These are phyloP conservation scores for Lycocerus yunnanus DNA, from an alignment of 2,888 invertebrate genomes.

Conservation along the genomic window DNA sequence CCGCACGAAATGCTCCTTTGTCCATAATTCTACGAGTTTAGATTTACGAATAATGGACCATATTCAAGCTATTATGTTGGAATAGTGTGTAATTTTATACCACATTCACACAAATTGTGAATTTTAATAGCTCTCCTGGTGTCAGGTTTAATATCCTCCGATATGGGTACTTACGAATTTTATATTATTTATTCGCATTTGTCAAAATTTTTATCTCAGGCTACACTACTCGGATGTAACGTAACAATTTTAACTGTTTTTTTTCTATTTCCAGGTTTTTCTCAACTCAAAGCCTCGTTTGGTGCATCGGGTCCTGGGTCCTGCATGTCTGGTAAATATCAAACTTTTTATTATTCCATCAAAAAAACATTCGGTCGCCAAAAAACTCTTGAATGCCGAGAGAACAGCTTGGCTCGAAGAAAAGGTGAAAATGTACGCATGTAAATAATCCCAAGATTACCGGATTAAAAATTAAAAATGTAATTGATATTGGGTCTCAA, in stretches of 20 bases:
- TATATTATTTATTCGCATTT: not conserved
- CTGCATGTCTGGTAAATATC: constrained; percentile 63
- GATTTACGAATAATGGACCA: constrained; percentile 53
- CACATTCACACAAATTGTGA: constrained; percentile 8
- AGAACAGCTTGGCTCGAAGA: too few relatives aligned
- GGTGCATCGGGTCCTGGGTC: constrained; percentile 66
- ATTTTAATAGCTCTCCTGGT: not conserved
- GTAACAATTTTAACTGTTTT: not conserved
- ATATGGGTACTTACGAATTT: not conserved
- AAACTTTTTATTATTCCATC: not conserved
- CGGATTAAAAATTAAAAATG: too few relatives aligned
- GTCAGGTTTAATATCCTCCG: not conserved
- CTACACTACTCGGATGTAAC: too few relatives aligned
- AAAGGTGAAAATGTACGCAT: too few relatives aligned
- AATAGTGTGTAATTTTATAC: constrained; percentile 52
- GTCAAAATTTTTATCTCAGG: not conserved
- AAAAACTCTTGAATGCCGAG: not conserved
- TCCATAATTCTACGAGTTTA: constrained; percentile 40
- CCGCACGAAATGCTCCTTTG: constrained; percentile 51
- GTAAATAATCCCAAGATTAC: too few relatives aligned
- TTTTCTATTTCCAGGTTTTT: constrained; percentile 60
- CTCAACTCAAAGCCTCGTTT: constrained; percentile 70
- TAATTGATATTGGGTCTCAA: too few relatives aligned
- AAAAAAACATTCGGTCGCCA: not conserved
- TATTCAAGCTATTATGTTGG: constrained; percentile 50